Conservation (phyloP, 2,113 vertebrate genomes). For the Zosterops hypoxanthus region DNA sequence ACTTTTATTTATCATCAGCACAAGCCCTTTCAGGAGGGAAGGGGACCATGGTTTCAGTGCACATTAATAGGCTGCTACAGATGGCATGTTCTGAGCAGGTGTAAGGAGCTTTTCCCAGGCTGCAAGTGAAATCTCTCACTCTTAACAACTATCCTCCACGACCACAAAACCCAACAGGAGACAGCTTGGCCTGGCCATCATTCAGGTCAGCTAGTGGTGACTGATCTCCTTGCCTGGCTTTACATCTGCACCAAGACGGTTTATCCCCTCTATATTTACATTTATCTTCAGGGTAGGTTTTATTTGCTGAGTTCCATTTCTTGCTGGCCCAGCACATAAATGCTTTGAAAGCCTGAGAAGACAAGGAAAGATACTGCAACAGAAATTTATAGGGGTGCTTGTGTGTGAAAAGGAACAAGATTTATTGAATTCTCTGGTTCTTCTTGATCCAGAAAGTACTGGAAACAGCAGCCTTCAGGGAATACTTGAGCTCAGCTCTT, state of each 20-base stretch:
- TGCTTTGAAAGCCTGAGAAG: background rate
- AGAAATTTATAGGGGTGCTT: background rate
- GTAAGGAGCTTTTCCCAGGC: constrained; percentile 19
- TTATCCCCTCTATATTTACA: background rate
- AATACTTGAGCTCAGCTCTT: background rate
- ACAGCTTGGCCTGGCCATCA: background rate
- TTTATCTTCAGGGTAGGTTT: background rate
- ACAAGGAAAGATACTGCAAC: background rate
- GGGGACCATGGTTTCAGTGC: background rate
- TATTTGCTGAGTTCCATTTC: background rate
- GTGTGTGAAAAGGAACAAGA: background rate
- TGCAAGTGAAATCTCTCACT: background rate
- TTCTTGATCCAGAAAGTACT: background rate
- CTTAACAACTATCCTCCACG: background rate
- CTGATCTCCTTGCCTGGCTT: background rate
- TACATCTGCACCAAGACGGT: background rate
- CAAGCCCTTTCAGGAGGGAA: constrained; percentile 3
- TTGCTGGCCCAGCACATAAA: background rate
- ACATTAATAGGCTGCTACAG: background rate
- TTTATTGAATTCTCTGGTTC: background rate
- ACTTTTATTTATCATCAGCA: background rate
- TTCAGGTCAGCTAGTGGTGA: background rate
- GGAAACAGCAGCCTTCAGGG: background rate
- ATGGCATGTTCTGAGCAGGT: background rate
- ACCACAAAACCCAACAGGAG: background rate